phyloP scores from a whole-genome alignment of 2,113 vertebrate genomes.

The Desmodus rotundus region DNA sequence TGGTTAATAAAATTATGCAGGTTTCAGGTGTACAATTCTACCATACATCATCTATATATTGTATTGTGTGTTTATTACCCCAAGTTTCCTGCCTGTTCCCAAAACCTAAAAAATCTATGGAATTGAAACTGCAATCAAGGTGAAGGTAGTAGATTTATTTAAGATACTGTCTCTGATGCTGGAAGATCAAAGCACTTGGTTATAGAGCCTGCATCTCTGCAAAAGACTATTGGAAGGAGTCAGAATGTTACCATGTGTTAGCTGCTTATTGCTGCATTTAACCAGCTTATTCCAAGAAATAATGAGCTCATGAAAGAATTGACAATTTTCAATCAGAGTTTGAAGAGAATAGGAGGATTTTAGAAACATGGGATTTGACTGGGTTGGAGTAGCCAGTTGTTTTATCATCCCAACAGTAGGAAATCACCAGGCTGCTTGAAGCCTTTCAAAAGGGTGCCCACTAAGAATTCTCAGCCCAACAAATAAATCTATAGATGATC shows the following conservation, averaged over 20 bases:
- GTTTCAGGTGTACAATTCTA: no score
- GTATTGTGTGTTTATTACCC: no score
- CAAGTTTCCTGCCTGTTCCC: neutral
- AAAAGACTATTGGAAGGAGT: neutral
- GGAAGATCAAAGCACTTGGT: neutral
- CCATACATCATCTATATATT: no score
- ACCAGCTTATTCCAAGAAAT: conserved; percentile 17
- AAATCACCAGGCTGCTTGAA: neutral
- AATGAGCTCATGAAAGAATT: conserved; percentile 25
- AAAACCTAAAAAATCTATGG: neutral
- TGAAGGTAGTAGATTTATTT: neutral
- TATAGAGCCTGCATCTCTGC: neutral
- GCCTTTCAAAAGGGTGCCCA: neutral
- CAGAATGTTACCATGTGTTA: neutral
- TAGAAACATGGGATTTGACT: neutral
- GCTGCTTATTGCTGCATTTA: neutral
- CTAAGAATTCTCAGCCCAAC: neutral
- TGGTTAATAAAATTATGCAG: no score
- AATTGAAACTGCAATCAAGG: neutral
- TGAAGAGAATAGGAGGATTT: neutral
- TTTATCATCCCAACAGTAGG: neutral
- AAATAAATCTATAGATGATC: neutral
- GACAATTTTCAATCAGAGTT: neutral
- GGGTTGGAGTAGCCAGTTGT: neutral
- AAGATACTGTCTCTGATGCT: neutral